Base-by-base conservation (phyloP, 2,888 invertebrate genomes). In the Homarus gammarus region DNA sequence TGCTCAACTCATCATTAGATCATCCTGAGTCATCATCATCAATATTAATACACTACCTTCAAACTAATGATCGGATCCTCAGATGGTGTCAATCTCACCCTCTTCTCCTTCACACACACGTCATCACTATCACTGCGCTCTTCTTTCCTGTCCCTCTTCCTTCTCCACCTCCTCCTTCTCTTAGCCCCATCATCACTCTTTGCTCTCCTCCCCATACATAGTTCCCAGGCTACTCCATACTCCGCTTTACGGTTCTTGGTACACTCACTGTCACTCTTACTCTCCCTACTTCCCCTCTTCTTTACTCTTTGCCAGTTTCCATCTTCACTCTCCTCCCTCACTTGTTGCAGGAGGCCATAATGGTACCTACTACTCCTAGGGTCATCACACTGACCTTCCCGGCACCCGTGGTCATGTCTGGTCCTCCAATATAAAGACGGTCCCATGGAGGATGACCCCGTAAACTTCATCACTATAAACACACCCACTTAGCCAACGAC, bases 221-320 rank as follows among this genome's bases (percentile, higher is more conserved):
- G 1, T 68, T 10, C 33, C 1, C n/a, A 10, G 22, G 12, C 68
- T 27, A 27, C 33, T 27, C 68, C 22, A 68, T 18, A 22, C 38
- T 18, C 12, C 36, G 0, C 49, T 22, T 22, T 56, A 12, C 56
- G 15, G 22, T 36, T 22, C 72, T 38, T 38, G 33, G 6, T 56
- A 1, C n/a, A 18, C 81, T 64, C 38, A n/a, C 64, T n/a, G 2
- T 81, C 81, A 27, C 64, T 81, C 33, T 81, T 64, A n/a, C 81
- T 85, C 61, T 36, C 61, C 44, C 44, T 75, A 3, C n/a, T 33
- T 81, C n/a, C 64, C 36, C 64, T 82, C n/a, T 70, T 40, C 36
- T 44, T 27, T 49, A 27, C n/a, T 64, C 70, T 38, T 68, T 70
- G n/a, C 40, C 18, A 8, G 5, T 40, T 38, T 33, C 31, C 61